Conservation (phyloP, 1,140 invertebrate genomes). For the Drosophila guanche region DNA sequence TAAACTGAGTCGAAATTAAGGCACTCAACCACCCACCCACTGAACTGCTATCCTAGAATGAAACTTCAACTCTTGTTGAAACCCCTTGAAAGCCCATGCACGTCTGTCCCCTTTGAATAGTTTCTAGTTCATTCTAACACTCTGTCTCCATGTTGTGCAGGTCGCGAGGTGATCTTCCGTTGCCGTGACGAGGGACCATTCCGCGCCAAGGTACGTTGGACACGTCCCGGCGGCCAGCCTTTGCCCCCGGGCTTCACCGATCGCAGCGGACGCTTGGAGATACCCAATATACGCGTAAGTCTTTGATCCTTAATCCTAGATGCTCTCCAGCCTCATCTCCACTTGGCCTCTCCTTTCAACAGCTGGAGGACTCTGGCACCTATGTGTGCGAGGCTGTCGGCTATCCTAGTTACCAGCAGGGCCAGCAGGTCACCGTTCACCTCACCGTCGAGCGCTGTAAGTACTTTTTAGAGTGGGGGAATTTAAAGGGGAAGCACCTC, state of each 20-base stretch:
- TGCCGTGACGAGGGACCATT: constrained; percentile 93
- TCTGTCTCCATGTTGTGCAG: constrained; percentile 83
- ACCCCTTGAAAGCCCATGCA: background rate
- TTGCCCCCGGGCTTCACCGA: constrained; percentile 89
- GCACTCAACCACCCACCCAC: background rate
- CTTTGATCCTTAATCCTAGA: background rate
- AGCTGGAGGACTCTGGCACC: constrained; percentile 89
- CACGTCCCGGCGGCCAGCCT: constrained; percentile 87
- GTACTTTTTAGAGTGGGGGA: constrained; percentile 68
- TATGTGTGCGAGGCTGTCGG: constrained; percentile 93
- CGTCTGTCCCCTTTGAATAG: background rate
- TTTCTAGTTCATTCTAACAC: background rate
- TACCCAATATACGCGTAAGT: constrained; percentile 91
- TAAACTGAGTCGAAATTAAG: constrained; percentile 12
- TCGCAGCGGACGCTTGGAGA: constrained; percentile 91
- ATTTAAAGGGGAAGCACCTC: background rate
- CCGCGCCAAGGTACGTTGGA: constrained; percentile 91
- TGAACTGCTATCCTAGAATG: no score
- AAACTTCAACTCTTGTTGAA: no score
- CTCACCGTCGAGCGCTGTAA: constrained; percentile 90
- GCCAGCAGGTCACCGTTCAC: constrained; percentile 86
- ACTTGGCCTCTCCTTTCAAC: background rate
- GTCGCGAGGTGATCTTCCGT: constrained; percentile 95
- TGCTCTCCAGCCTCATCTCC: background rate
- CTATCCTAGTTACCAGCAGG: constrained; percentile 84